Evolutionary conservation across 1,140 invertebrate species (phyloP).

Genomic region (Hesperophylax magnus): DNA sequence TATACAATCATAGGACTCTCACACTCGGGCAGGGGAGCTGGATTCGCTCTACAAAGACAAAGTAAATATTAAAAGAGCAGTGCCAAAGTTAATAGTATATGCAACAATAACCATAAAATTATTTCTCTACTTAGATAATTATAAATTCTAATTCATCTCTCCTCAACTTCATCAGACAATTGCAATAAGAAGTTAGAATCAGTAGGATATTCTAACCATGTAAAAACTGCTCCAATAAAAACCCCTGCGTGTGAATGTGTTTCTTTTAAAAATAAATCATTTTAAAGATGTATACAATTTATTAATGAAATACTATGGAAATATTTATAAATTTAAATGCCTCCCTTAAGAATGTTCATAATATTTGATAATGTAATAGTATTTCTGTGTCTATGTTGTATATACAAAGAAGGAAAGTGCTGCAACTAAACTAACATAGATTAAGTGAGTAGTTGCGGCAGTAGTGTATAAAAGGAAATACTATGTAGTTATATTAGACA

Average conservation of each 20-base stretch:
- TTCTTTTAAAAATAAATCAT: conserved; percentile 29
- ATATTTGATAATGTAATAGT: conserved; percentile 25
- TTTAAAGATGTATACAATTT: conserved; percentile 38
- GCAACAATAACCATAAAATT: conserved; percentile 16
- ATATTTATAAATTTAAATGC: conserved; percentile 28
- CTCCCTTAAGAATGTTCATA: conserved; percentile 13
- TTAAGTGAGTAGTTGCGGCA: not conserved
- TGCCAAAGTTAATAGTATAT: not conserved
- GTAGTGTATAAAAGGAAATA: conserved; percentile 23
- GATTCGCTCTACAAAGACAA: not conserved
- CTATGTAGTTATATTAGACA: conserved; percentile 2
- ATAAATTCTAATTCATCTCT: too few relatives aligned
- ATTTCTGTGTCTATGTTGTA: conserved; percentile 30
- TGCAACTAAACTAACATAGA: conserved; percentile 10
- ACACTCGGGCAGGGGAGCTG: too few relatives aligned
- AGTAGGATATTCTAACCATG: not conserved
- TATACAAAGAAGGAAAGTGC: conserved; percentile 25
- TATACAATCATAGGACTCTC: too few relatives aligned
- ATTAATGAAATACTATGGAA: conserved; percentile 38
- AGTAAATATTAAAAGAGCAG: not conserved
- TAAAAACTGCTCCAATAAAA: not conserved
- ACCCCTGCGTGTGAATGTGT: not conserved
- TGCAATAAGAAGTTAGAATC: not conserved
- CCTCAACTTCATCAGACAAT: too few relatives aligned
- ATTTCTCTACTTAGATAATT: conserved; percentile 8